These are phyloP conservation scores for Nymphicus hollandicus DNA, from an alignment of 2,113 vertebrate genomes.

Conservation along the genomic window DNA sequence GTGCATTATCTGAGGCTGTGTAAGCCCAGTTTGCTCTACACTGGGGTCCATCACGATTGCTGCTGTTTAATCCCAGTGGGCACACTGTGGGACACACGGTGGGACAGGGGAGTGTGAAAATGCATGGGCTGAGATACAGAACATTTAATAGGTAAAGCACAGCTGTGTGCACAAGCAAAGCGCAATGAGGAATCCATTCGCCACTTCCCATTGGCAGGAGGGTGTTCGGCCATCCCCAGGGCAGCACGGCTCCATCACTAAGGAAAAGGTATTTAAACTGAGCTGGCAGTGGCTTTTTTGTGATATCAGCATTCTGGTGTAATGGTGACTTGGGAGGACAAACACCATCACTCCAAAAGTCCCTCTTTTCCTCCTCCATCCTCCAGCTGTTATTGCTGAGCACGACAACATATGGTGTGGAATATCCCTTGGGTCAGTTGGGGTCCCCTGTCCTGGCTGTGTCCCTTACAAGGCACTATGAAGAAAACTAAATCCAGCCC, in stretches of 20 bases:
- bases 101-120: neutral
- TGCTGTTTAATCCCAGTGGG: neutral
- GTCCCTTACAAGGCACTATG: neutral
- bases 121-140: neutral
- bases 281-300: neutral
- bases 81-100: neutral
- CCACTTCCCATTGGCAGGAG: fast-evolving
- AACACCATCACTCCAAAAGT: neutral
- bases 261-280: neutral
- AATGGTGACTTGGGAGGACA: neutral
- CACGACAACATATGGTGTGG: neutral
- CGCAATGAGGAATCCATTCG: neutral
- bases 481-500: neutral
- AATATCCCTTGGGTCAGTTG: neutral
- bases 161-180: neutral
- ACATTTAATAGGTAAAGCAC: neutral
- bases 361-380: neutral
- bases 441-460: neutral
- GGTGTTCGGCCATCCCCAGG: neutral
- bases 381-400: neutral
- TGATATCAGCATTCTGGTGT: neutral
- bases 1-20: neutral
- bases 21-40: neutral
- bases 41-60: neutral
- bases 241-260: neutral